A percentile compares a stretch with the other conserved stretches of the same genome.
Conservation (phyloP, 2,888 invertebrate species). For the Cactoblastis cactorum region DNA sequence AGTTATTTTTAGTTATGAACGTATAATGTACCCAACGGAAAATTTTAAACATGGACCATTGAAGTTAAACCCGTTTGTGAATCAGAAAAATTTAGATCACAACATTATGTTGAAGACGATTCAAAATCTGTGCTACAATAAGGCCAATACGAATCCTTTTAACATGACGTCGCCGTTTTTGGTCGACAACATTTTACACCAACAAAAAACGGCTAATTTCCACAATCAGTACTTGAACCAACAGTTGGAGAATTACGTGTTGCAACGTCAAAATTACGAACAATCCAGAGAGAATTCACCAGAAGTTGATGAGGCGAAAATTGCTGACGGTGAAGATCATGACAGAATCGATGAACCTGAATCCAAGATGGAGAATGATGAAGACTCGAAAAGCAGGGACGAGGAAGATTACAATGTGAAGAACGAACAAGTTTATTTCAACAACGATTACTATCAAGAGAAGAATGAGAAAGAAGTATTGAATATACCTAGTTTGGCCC, state of each 20-base stretch:
- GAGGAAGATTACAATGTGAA: slow-evolving; percentile 56
- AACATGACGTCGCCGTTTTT: slow-evolving; percentile 81
- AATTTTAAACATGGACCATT: slow-evolving; percentile 64
- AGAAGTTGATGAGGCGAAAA: slow-evolving; percentile 54
- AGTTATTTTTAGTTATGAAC: slow-evolving; percentile 29
- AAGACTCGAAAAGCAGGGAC: slow-evolving; percentile 58
- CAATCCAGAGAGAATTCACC: slow-evolving; percentile 62
- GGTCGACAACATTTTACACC: slow-evolving; percentile 81
- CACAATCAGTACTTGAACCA: slow-evolving; percentile 78
- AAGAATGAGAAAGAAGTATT: slow-evolving; percentile 63
- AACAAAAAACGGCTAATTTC: slow-evolving; percentile 70
- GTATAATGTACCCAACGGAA: slow-evolving; percentile 71
- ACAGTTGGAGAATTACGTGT: slow-evolving; percentile 64
- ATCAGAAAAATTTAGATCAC: slow-evolving; percentile 53
- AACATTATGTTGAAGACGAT: slow-evolving; percentile 75
- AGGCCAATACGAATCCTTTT: slow-evolving; percentile 48
- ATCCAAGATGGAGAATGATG: slow-evolving; percentile 51
- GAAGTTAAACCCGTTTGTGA: slow-evolving; percentile 54
- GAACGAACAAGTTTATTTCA: slow-evolving; percentile 51
- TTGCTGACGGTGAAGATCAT: slow-evolving; percentile 46
- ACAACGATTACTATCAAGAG: slow-evolving; percentile 50
- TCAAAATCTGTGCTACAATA: slow-evolving; percentile 65
- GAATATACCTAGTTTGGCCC: slow-evolving; percentile 56
- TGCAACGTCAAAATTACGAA: slow-evolving; percentile 52
- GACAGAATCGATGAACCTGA: slow-evolving; percentile 43